Evolutionary conservation across 2,888 invertebrate genomes (phyloP).

Genomic region (Sicus ferrugineus): DNA sequence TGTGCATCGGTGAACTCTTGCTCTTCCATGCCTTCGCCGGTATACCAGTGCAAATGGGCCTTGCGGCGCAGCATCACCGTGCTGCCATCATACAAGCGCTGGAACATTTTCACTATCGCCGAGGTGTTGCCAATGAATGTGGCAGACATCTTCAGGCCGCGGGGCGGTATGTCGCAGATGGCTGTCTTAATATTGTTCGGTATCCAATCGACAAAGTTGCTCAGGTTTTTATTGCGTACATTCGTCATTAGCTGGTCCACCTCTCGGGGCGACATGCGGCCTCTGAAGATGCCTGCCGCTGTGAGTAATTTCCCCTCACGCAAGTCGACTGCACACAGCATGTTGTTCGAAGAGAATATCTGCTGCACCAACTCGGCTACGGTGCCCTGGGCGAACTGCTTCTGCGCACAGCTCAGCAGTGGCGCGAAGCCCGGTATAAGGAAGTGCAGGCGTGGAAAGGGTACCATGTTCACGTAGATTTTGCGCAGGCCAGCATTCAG

Average conservation of each 20-base stretch:
- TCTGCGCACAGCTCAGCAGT: conserved; percentile 59
- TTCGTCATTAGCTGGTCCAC: conserved; percentile 69
- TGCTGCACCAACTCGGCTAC: conserved; percentile 74
- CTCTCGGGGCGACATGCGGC: conserved; percentile 58
- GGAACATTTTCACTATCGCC: conserved; percentile 81
- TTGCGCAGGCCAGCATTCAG: conserved; percentile 86
- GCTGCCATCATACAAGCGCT: conserved; percentile 78
- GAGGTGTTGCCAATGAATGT: conserved; percentile 87
- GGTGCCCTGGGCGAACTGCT: conserved; percentile 60
- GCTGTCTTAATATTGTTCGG: conserved; percentile 87
- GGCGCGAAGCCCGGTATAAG: conserved; percentile 85
- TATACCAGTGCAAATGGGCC: conserved; percentile 88
- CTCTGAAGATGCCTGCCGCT: conserved; percentile 77
- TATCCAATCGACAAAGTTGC: conserved; percentile 81
- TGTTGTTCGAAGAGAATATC: conserved; percentile 81
- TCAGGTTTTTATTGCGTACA: conserved; percentile 78
- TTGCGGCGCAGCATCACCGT: conserved; percentile 83
- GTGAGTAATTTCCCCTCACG: conserved; percentile 80
- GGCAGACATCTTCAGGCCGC: conserved; percentile 84
- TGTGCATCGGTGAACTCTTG: conserved; percentile 86
- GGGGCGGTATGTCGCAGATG: conserved; percentile 85
- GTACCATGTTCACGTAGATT: conserved; percentile 90
- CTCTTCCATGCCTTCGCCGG: conserved; percentile 88
- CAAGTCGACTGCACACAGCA: conserved; percentile 83
- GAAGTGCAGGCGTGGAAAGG: conserved; percentile 87